These are phyloP conservation scores for Hormiphora californensis DNA, from an alignment of 37 sponge, comb jelly and placozoan genomes.

Conservation along the genomic window DNA sequence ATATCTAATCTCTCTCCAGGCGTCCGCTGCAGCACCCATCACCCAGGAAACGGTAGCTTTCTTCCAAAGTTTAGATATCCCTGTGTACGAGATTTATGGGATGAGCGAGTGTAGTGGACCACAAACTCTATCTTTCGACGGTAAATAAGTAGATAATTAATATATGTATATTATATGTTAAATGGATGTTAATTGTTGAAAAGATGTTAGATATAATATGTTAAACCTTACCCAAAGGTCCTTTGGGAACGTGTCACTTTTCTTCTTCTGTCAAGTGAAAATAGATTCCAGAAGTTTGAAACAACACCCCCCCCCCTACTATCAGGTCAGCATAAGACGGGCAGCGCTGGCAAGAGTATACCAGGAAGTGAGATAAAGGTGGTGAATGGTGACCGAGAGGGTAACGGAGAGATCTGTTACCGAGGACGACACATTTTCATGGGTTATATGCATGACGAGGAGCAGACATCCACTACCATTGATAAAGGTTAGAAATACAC, in stretches of 20 bases:
- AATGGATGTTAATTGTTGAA: background rate
- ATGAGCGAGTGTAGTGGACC: constrained; percentile 91
- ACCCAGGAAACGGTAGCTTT: constrained; percentile 70
- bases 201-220: background rate
- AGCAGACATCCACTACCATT: constrained; percentile 75
- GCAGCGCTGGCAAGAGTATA: constrained; percentile 67
- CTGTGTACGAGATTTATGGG: constrained; percentile 83
- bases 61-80: constrained; percentile 79
- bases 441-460: constrained; percentile 86
- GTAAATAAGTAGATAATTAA: constrained; percentile 23
- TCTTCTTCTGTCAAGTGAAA: background rate
- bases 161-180: background rate
- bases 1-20: constrained; percentile 3
- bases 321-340: constrained; percentile 61
- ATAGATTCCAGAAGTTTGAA: background rate
- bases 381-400: constrained; percentile 70
- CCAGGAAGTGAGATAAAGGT: constrained; percentile 80
- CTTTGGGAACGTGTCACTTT: background rate
- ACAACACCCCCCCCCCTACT: background rate
- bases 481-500: constrained; percentile 72
- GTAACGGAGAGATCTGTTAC: constrained; percentile 76
- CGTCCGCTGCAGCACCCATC: constrained; percentile 85
- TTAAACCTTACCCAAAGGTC: background rate
- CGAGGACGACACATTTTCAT: constrained; percentile 92
- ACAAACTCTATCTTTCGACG: constrained; percentile 67